Percentiles rank a stretch among this genome's conserved stretches.
Conservation (phyloP, 2,797 vertebrate species). For the Paratrypauchen microcephalus region DNA sequence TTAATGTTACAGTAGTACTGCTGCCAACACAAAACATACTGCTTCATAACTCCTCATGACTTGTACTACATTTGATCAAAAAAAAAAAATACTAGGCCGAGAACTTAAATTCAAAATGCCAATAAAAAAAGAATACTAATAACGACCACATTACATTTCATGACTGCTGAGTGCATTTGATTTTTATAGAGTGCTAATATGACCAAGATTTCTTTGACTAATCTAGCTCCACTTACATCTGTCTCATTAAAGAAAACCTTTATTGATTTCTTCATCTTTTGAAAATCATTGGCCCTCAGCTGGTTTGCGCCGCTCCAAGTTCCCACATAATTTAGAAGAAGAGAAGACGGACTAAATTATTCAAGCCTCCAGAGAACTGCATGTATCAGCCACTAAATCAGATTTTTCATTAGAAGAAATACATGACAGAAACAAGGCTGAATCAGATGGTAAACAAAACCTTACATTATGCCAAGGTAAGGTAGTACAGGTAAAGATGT, state of each 20-base stretch:
- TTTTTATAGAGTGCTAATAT: background rate
- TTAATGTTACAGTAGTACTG: no score
- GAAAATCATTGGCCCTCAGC: constrained; percentile 82
- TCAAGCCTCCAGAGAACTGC: constrained; percentile 27
- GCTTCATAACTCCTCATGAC: no score
- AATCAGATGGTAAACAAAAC: constrained; percentile 20
- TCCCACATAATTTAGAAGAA: constrained; percentile 83
- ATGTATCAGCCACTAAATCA: constrained; percentile 21
- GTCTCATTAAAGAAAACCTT: constrained; percentile 81
- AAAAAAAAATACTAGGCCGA: no score
- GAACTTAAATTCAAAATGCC: no score
- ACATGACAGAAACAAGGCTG: constrained; percentile 11
- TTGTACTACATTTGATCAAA: no score
- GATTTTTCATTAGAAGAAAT: constrained; percentile 13
- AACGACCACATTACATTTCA: background rate
- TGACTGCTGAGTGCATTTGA: background rate
- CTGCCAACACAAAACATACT: no score
- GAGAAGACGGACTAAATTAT: constrained; percentile 65
- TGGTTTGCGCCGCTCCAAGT: constrained; percentile 75
- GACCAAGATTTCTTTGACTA: constrained; percentile 22
- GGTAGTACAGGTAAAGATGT: constrained; percentile 21
- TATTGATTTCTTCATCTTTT: constrained; percentile 86
- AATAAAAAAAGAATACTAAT: no score
- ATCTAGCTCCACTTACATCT: constrained; percentile 31
- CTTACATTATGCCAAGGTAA: constrained; percentile 9